phyloP scores from a whole-genome alignment of 1,140 invertebrate genomes.

The Pararge aegeria region DNA sequence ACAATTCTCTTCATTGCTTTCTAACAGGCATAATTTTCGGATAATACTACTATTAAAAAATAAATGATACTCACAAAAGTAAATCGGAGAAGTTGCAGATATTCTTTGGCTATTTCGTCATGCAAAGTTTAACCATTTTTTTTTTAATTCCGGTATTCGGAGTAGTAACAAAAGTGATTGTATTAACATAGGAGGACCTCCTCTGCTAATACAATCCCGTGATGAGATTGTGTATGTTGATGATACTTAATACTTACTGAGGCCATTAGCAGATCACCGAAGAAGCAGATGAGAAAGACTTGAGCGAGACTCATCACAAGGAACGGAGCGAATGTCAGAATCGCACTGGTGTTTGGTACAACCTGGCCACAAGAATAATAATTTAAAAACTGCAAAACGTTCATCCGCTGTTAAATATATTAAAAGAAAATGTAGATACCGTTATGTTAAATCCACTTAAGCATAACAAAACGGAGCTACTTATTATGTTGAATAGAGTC shows the following conservation, averaged over 20 bases:
- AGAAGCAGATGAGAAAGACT: constrained; percentile 47
- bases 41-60: too few species aligned
- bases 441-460: constrained; percentile 52
- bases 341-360: constrained; percentile 25
- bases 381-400: neutral
- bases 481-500: constrained; percentile 47
- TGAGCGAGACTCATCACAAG: constrained; percentile 43
- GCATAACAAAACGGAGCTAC: constrained; percentile 49
- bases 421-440: constrained; percentile 32
- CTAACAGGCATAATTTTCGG: too few species aligned
- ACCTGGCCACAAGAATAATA: constrained; percentile 23
- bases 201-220: too few species aligned
- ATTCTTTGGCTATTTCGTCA: too few species aligned
- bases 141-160: too few species aligned
- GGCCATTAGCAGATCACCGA: constrained; percentile 44
- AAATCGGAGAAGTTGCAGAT: too few species aligned
- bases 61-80: too few species aligned
- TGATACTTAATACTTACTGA: constrained; percentile 36
- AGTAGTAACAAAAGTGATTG: too few species aligned
- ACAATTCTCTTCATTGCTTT: too few species aligned
- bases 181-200: too few species aligned
- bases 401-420: neutral
- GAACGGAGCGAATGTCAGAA: constrained; percentile 41
- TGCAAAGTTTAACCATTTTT: too few species aligned
- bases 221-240: neutral